Evolutionary conservation across 2,888 invertebrate genomes (phyloP).

Genomic region (Leistus spinibarbis): DNA sequence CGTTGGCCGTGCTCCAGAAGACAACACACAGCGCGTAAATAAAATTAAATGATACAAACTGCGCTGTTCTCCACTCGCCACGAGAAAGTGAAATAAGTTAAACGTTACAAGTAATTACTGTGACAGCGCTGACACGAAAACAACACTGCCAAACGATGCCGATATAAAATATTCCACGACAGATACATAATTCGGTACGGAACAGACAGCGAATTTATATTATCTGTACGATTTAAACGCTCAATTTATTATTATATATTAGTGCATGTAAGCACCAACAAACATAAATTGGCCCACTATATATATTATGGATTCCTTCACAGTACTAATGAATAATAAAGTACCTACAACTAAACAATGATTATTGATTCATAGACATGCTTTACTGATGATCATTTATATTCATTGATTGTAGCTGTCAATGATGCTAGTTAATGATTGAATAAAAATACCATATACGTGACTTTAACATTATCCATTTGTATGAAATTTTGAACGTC

Average conservation of each 20-base stretch:
- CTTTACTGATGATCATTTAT: not conserved
- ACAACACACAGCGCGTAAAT: slow-evolving; percentile 29
- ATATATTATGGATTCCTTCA: not conserved
- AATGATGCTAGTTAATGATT: not conserved
- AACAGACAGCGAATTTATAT: not conserved
- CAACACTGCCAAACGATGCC: slow-evolving; percentile 14
- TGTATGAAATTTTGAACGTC: not conserved
- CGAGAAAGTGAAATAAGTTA: slow-evolving; percentile 35
- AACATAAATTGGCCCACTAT: not conserved
- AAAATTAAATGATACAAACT: slow-evolving; percentile 39
- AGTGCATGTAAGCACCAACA: no score
- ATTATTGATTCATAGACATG: not conserved
- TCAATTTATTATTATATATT: not conserved
- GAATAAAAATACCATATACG: not conserved
- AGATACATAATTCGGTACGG: not conserved
- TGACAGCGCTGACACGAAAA: slow-evolving; percentile 33
- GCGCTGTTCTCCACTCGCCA: slow-evolving; percentile 7
- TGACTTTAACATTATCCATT: not conserved
- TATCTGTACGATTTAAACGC: not conserved
- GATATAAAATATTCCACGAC: slow-evolving; percentile 9
- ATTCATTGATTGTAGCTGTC: not conserved
- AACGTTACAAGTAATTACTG: slow-evolving; percentile 38
- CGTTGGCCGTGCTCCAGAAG: slow-evolving; percentile 19
- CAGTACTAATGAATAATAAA: not conserved
- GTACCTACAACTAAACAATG: not conserved